Evolutionary conservation across 2,113 vertebrate species (phyloP).

Genomic region (Odocoileus hemionus): DNA sequence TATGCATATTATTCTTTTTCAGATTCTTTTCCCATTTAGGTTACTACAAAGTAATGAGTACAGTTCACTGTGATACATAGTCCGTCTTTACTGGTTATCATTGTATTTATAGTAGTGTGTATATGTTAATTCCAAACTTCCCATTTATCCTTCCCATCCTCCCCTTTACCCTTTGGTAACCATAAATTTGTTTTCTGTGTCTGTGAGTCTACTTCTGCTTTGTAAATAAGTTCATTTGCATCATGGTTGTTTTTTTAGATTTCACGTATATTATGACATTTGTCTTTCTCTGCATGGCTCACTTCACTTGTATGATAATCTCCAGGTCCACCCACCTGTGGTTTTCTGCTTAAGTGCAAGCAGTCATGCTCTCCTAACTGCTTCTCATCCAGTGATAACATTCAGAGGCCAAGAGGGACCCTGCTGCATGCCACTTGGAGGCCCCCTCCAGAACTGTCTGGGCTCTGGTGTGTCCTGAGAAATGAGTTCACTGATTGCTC

Average conservation of each 20-base stretch:
- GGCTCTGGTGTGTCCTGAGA: background rate
- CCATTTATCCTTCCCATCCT: background rate
- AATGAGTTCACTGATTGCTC: background rate
- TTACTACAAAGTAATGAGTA: background rate
- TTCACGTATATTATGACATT: background rate
- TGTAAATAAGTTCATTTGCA: background rate
- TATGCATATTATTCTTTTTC: background rate
- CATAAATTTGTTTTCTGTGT: background rate
- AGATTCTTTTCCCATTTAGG: background rate
- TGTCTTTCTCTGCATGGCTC: background rate
- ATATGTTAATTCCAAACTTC: background rate
- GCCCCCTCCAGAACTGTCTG: background rate
- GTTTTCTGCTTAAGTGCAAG: background rate
- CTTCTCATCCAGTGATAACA: background rate
- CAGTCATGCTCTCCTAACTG: background rate
- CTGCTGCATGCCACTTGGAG: accelerated
- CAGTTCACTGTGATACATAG: background rate
- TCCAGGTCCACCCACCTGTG: background rate
- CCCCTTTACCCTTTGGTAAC: background rate
- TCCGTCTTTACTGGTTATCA: background rate
- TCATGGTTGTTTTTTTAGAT: background rate
- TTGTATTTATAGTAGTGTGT: background rate
- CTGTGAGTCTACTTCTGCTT: background rate
- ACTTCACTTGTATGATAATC: background rate
- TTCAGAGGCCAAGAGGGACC: background rate